These are phyloP conservation scores for Equus quagga DNA, from an alignment of 2,113 vertebrate genomes.

Conservation along the genomic window DNA sequence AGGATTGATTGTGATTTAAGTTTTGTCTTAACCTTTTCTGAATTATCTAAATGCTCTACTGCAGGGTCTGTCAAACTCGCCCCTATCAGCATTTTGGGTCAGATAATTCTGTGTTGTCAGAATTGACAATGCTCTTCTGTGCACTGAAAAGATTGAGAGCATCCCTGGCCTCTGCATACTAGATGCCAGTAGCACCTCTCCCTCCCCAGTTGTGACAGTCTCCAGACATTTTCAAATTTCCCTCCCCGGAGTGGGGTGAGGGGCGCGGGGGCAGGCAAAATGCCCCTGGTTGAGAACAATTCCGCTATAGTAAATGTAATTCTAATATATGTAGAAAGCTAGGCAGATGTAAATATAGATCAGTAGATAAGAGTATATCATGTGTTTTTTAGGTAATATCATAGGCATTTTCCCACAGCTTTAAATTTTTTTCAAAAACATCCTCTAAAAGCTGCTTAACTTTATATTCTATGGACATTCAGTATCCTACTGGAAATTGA, in stretches of 20 bases:
- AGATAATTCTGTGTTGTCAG: background rate
- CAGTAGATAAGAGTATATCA: background rate
- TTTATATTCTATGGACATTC: background rate
- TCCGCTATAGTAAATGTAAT: background rate
- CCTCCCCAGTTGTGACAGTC: background rate
- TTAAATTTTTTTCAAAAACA: background rate
- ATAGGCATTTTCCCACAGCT: background rate
- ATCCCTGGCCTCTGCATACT: background rate
- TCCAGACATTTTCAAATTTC: background rate
- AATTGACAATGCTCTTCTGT: background rate
- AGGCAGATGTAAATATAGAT: background rate
- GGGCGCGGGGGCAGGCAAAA: background rate
- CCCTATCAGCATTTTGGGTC: background rate
- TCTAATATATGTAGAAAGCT: background rate
- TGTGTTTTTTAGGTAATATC: background rate
- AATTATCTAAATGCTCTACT: slow-evolving; percentile 3
- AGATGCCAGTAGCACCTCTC: background rate
- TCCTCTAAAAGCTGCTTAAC: background rate
- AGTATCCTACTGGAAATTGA: background rate
- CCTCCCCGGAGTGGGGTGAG: too few species aligned
- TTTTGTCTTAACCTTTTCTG: background rate
- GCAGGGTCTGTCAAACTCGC: background rate
- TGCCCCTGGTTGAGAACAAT: background rate
- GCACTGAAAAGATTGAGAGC: background rate
- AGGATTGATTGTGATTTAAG: background rate